Conservation (phyloP, 2,888 invertebrate genomes). For the Strigamia maritima region DNA sequence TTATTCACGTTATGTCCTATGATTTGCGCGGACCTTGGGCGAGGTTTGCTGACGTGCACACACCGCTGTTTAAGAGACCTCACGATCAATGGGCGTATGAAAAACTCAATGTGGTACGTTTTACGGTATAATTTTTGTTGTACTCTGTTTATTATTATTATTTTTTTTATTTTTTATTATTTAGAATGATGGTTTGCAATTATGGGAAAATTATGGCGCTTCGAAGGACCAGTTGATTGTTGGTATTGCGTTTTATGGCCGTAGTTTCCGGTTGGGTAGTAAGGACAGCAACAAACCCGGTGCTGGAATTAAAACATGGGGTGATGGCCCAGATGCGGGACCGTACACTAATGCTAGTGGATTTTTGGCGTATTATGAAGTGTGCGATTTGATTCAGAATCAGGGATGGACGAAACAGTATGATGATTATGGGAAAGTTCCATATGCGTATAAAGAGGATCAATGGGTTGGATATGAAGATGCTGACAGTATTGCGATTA, state of each 20-base stretch:
- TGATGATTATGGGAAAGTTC: constrained; percentile 77
- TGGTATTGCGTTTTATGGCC: constrained; percentile 84
- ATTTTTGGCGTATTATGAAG: constrained; percentile 59
- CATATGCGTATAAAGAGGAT: constrained; percentile 75
- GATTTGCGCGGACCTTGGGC: constrained; percentile 63
- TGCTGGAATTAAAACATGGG: constrained; percentile 82
- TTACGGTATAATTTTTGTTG: neutral
- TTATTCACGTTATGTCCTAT: constrained; percentile 46
- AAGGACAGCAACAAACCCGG: constrained; percentile 75
- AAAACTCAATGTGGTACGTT: constrained; percentile 76
- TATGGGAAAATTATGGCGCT: constrained; percentile 88
- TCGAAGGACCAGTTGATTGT: constrained; percentile 81
- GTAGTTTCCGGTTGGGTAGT: constrained; percentile 77
- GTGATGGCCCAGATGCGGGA: constrained; percentile 77
- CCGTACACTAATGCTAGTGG: constrained; percentile 82
- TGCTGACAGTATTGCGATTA: constrained; percentile 73
- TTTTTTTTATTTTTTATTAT: constrained; percentile 37
- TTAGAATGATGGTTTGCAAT: constrained; percentile 77
- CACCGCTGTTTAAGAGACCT: constrained; percentile 77
- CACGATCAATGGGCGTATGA: constrained; percentile 87
- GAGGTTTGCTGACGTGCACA: constrained; percentile 84
- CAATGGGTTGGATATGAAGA: constrained; percentile 92
- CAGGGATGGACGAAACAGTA: constrained; percentile 78
- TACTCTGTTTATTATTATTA: neutral
- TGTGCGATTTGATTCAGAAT: constrained; percentile 66